phyloP scores from a whole-genome alignment of 2,113 vertebrate genomes.

The Haemorhous mexicanus region DNA sequence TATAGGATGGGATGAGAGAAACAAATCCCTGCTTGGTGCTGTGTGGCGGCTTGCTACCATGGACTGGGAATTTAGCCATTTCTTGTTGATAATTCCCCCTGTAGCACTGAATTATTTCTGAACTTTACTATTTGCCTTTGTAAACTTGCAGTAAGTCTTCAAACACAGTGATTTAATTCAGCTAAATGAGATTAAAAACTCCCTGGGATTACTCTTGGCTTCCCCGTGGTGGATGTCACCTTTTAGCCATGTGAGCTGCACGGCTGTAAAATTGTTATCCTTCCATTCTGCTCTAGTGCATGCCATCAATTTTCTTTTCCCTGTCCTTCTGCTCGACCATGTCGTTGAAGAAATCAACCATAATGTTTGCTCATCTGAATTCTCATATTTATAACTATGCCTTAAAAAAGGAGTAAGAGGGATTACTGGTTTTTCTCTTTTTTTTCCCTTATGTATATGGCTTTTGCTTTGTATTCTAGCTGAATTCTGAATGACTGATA shows the following conservation, averaged over 20 bases:
- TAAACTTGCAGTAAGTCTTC: slow-evolving; percentile 13
- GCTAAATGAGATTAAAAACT: slow-evolving; percentile 34
- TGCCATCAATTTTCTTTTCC: slow-evolving; percentile 19
- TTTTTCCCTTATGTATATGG: background rate
- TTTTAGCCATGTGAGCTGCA: background rate
- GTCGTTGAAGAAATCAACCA: background rate
- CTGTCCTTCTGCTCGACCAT: background rate
- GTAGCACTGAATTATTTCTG: background rate
- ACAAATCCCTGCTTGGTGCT: background rate
- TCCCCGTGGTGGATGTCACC: background rate
- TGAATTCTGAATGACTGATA: background rate
- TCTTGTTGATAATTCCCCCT: background rate
- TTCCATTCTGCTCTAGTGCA: background rate
- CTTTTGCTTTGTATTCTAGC: background rate
- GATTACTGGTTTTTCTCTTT: background rate
- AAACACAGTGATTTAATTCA: background rate
- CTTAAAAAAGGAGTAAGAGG: background rate
- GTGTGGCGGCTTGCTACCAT: rapidly evolving
- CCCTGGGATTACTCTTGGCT: background rate
- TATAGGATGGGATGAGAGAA: background rate
- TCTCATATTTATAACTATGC: background rate
- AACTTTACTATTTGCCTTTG: background rate
- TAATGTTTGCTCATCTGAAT: background rate
- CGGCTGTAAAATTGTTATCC: background rate
- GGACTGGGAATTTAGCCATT: background rate